Conservation (phyloP, 2,888 invertebrate species). For the Dinocampus coccinellae region DNA sequence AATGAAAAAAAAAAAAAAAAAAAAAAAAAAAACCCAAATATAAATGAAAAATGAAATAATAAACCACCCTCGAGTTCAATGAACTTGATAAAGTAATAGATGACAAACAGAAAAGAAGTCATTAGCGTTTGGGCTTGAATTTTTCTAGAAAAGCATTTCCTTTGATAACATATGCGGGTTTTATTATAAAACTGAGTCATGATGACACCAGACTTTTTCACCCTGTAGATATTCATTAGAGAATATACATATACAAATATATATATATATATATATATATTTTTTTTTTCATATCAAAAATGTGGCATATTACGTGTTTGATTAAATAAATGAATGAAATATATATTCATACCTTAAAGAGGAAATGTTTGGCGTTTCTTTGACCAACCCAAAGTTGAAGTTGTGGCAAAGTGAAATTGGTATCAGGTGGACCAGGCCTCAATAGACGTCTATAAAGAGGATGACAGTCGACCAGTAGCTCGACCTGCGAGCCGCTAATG, state of each 20-base stretch:
- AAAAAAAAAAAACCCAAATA: constrained; percentile 1
- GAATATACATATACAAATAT: too few relatives aligned
- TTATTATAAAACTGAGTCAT: constrained; percentile 11
- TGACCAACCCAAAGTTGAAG: constrained; percentile 89
- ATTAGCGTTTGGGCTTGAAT: not conserved
- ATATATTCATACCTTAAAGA: constrained; percentile 81
- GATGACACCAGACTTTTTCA: constrained; percentile 3
- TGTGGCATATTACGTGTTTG: too few relatives aligned
- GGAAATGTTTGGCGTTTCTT: constrained; percentile 85
- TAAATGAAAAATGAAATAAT: not conserved
- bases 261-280: too few relatives aligned
- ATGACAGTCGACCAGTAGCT: constrained; percentile 89
- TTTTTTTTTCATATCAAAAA: too few relatives aligned
- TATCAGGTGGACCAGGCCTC: constrained; percentile 78
- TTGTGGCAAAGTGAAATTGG: constrained; percentile 81
- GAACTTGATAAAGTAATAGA: not conserved
- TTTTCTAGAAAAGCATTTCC: constrained; percentile 9
- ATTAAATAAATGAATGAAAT: not conserved
- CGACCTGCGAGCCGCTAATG: constrained; percentile 86
- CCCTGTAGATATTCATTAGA: too few relatives aligned
- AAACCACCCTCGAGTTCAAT: not conserved
- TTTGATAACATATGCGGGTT: constrained; percentile 8
- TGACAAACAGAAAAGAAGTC: constrained; percentile 7
- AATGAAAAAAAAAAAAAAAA: not conserved
- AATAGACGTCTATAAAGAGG: constrained; percentile 86